Base-by-base conservation (phyloP, 2,113 vertebrate species). In the Myodes glareolus region DNA sequence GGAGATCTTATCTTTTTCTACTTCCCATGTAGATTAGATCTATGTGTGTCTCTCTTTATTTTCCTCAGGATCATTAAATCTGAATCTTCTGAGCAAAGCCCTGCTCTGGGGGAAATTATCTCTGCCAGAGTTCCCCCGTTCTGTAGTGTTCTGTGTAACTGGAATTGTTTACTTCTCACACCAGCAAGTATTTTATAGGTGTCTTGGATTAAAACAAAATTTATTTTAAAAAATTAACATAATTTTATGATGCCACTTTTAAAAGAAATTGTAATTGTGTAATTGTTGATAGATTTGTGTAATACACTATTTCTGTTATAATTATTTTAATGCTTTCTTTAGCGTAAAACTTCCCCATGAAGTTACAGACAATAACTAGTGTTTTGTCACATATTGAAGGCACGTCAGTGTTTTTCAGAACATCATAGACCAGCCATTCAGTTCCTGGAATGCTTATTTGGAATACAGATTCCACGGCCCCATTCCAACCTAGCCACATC, bases 111-210 rank as follows among this genome's bases (percentile, higher is more conserved):
- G 92, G 90, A 76, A 96, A 96, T 47, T 31, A 3, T 96, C 97
- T 96, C 97, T 97, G 96, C 97, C 97, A 95, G 94, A 92, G 85
- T 75, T 81, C 78, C 82, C 78, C 89, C 50, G 65, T 96, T 95
- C 96, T 96, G 42, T 93, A 87, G 90, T 96, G 0, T 96, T 96
- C 85, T 93, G 27, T 97, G 73, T 84, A 84, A 97, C 70, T 97
- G 90, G 85, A 96, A 92, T 92, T 85, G n/a, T 92, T 98, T 61
- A 45, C 88, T 98, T 97, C 88, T 97, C 97, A 98, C 98, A 99
- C 98, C 98, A 99, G 98, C 98, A 98, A 97, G 92, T 98, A 96
- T 96, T 97, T 95, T 98, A 98, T 92, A 98, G 98, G 98, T 99
- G 98, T 98, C 99, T 99, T 99, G 97, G 96, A 97, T 95, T 96